Evolutionary conservation across 2,797 vertebrate genomes (phyloP).

Genomic region (Chaunax sp.): DNA sequence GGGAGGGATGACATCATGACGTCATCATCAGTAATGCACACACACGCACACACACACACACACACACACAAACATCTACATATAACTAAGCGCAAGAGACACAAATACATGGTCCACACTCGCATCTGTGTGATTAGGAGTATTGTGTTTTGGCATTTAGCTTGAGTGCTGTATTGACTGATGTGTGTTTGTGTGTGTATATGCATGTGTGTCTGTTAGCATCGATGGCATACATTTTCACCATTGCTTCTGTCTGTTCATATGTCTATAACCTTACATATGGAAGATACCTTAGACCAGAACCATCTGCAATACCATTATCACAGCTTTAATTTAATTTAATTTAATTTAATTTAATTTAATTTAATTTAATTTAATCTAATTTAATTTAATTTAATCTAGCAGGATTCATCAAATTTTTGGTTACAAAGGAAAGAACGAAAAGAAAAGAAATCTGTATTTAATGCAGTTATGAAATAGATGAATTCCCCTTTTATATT

Average conservation of each 20-base stretch:
- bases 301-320: slow-evolving; percentile 1
- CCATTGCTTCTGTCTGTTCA: background rate
- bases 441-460: too few relatives aligned
- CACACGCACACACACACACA: slow-evolving; percentile 21
- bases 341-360: too few relatives aligned
- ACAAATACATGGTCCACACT: slow-evolving; percentile 18
- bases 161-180: slow-evolving; percentile 24
- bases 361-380: too few relatives aligned
- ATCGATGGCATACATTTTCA: background rate
- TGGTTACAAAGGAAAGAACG: too few relatives aligned
- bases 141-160: slow-evolving; percentile 21
- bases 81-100: slow-evolving; percentile 27
- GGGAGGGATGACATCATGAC: slow-evolving; percentile 57
- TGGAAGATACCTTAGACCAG: background rate
- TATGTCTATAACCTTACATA: background rate
- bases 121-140: slow-evolving; percentile 10
- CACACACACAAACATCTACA: slow-evolving; percentile 12
- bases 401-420: background rate
- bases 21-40: slow-evolving; percentile 22
- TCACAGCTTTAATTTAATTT: too few relatives aligned
- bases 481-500: too few relatives aligned
- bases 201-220: slow-evolving; percentile 8
- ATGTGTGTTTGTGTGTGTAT: slow-evolving; percentile 8
- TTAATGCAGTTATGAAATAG: too few relatives aligned
- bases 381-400: too few relatives aligned